Base-by-base conservation (phyloP, 2,113 vertebrate species). In the Pterocles gutturalis region DNA sequence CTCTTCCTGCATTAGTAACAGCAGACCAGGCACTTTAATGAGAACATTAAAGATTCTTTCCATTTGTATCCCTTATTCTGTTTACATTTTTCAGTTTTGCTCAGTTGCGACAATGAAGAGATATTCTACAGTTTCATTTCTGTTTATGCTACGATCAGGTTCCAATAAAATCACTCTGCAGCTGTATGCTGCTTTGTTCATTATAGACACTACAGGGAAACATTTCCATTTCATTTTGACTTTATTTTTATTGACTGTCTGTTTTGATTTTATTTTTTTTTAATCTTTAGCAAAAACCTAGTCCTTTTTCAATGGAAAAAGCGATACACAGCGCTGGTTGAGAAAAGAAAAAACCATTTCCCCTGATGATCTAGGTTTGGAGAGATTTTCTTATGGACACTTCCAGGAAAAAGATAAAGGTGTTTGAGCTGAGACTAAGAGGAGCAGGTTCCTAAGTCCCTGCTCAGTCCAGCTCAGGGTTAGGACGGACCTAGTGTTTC, bases 271-370 rank as follows among this genome's bases (percentile, higher is more conserved):
- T 1, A 6, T n/a, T 13, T 41, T 41, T 41, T 13, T 41, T 41
- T 41, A 41, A 41, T 15, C 14, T 29, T 46, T 20, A 46, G 24
- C 29, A 75, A 48, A 90, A 55, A 5, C 11, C 24, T 82, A 0
- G 7, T 26, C 33, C 34, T 49, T n/a, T 17, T 46, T 87, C 0
- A 1, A 73, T 13, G 48, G 31, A 38, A 57, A 69, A 86, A 86
- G 11, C 0, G 5, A 48, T 5, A 36, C 48, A 7, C 2, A 7
- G 38, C 31, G 17, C 22, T 83, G 36, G 3, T 36, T 65, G 33
- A 46, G 83, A 51, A 78, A 73, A 93, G 22, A n/a, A 69, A 57
- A 38, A 33, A 6, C 2, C 1, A 2, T 12, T 34, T 21, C 25
- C 45, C 13, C 18, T 41, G 8, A 62, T 81, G 24, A 24, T 72